A percentile compares a stretch with the other conserved stretches of the same genome.
These are phyloP conservation scores for Eunapius fragilis DNA, from an alignment of 37 sponge, comb jelly and placozoan species.

Conservation along the genomic window DNA sequence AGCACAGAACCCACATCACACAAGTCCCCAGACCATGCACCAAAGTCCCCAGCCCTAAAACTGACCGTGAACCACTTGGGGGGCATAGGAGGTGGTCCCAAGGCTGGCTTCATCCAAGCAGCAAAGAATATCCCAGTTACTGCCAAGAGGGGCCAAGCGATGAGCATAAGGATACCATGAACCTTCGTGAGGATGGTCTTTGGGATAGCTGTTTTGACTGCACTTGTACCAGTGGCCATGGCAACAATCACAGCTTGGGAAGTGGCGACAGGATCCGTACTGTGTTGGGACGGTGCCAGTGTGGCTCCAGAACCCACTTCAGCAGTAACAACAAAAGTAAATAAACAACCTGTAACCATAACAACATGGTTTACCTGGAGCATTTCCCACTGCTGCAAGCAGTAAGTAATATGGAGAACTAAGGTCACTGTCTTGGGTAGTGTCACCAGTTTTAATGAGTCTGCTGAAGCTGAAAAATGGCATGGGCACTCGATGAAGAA, in stretches of 20 bases:
- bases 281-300: neutral
- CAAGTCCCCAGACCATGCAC: neutral
- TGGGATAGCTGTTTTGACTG: neutral
- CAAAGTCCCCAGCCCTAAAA: neutral
- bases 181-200: neutral
- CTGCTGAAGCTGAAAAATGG: neutral
- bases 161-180: slow-evolving; percentile 71
- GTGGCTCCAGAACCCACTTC: neutral
- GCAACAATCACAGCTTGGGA: too few species aligned
- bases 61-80: slow-evolving; percentile 79
- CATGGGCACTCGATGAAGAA: too few species aligned
- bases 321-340: too few species aligned
- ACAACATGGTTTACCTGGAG: neutral
- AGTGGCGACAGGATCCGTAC: too few species aligned
- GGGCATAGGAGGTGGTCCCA: slow-evolving; percentile 1
- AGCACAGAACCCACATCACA: neutral
- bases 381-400: neutral
- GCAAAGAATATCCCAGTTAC: slow-evolving; percentile 70
- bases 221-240: neutral
- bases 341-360: too few species aligned
- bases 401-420: neutral
- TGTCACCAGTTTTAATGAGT: neutral
- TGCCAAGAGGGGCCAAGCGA: slow-evolving; percentile 59
- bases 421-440: neutral
- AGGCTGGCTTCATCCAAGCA: slow-evolving; percentile 65